A percentile compares a stretch with the other conserved stretches of the same genome.
phyloP scores from a whole-genome alignment of 2,797 vertebrate species.

The Pterois miles region DNA sequence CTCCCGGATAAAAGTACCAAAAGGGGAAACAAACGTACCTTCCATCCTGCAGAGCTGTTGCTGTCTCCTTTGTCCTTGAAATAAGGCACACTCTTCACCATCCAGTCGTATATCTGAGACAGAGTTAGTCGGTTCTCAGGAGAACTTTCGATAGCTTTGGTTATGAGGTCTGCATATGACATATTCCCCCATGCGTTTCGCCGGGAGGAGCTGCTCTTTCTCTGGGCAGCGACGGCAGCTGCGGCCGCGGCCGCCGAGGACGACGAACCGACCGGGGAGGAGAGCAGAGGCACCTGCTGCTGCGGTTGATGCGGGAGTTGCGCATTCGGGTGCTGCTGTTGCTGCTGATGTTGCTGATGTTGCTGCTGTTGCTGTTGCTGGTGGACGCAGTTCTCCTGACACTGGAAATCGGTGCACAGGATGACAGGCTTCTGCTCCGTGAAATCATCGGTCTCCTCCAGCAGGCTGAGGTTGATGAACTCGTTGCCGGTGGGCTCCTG shows the following conservation, averaged over 20 bases:
- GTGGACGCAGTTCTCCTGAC: conserved; percentile 86
- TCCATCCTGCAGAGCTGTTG: conserved; percentile 98
- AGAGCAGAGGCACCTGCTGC: conserved; percentile 87
- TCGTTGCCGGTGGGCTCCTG: conserved; percentile 86
- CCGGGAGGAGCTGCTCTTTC: conserved; percentile 95
- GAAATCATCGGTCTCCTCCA: conserved; percentile 93
- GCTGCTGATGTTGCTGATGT: conserved; percentile 67
- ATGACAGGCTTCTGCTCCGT: conserved; percentile 78
- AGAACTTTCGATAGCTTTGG: conserved; percentile 96
- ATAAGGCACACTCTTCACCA: conserved; percentile 97
- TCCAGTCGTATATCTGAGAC: conserved; percentile 98
- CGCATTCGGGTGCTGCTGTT: conserved; percentile 67
- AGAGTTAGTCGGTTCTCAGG: conserved; percentile 94
- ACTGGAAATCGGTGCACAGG: conserved; percentile 89
- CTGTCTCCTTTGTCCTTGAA: conserved; percentile 99
- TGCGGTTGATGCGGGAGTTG: conserved; percentile 81
- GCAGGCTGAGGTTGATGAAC: conserved; percentile 89
- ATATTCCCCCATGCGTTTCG: conserved; percentile 98
- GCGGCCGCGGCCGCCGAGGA: conserved; percentile 82
- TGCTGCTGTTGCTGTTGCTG: conserved; percentile 77
- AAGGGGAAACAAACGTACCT: conserved; percentile 83
- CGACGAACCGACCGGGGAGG: conserved; percentile 83
- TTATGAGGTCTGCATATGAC: conserved; percentile 98
- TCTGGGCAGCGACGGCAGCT: conserved; percentile 84
- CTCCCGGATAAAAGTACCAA: not conserved